These are phyloP conservation scores for Pseudeuparius sepicola DNA, from an alignment of 2,888 invertebrate genomes.

Conservation along the genomic window DNA sequence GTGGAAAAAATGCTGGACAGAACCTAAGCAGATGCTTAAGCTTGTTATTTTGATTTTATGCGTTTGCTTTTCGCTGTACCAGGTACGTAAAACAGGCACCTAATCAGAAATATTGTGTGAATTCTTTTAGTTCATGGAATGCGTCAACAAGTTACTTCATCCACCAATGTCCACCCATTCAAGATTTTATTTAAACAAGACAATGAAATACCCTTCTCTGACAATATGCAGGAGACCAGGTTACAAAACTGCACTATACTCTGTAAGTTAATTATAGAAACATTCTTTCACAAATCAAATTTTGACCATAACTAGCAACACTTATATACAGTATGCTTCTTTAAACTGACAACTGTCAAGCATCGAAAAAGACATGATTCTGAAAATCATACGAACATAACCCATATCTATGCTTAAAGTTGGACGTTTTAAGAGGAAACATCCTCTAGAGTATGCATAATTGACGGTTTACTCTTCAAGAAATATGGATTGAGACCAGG, in stretches of 20 bases:
- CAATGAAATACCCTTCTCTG: slow-evolving; percentile 55
- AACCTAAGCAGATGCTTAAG: slow-evolving; percentile 47
- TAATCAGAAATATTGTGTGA: background rate
- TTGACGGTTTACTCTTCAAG: slow-evolving; percentile 37
- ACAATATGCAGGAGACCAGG: slow-evolving; percentile 59
- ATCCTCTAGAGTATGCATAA: too few relatives aligned
- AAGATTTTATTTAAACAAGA: slow-evolving; percentile 54
- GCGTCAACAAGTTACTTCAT: slow-evolving; percentile 48
- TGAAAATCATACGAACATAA: too few relatives aligned
- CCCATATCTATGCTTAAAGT: too few relatives aligned
- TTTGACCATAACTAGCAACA: too few relatives aligned
- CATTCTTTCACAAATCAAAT: too few relatives aligned
- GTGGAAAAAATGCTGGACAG: slow-evolving; percentile 38
- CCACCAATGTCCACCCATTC: slow-evolving; percentile 61
- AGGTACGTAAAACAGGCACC: slow-evolving; percentile 38
- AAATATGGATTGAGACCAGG: slow-evolving; percentile 43
- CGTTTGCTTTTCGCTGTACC: slow-evolving; percentile 46
- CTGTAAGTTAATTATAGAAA: slow-evolving; percentile 38
- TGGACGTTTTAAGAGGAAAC: too few relatives aligned
- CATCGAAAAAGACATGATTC: too few relatives aligned
- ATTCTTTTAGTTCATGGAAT: slow-evolving; percentile 33
- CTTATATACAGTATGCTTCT: too few relatives aligned
- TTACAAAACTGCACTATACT: slow-evolving; percentile 47
- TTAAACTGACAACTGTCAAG: too few relatives aligned
- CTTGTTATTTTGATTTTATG: slow-evolving; percentile 47